Percentiles rank a stretch among this genome's conserved stretches.
Conservation (phyloP, 2,888 invertebrate species). For the Periphyllus acericola region DNA sequence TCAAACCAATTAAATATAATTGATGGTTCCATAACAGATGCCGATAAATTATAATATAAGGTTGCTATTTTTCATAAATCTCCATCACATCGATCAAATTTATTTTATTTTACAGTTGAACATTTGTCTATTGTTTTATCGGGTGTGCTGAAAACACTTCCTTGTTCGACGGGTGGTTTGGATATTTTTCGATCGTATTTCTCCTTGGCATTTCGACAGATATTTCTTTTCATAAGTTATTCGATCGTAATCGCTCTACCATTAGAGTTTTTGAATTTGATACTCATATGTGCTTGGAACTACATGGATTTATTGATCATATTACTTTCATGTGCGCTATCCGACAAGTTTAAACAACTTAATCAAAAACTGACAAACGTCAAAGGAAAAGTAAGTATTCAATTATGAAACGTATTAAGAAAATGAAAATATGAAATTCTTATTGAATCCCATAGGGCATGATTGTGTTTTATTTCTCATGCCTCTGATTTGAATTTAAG, state of each 20-base stretch:
- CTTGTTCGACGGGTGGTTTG: constrained; percentile 67
- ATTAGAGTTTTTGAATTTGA: constrained; percentile 63
- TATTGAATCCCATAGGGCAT: too few species aligned
- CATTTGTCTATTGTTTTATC: constrained; percentile 74
- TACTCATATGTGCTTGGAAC: constrained; percentile 66
- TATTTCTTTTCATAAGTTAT: constrained; percentile 64
- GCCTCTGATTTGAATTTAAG: not conserved
- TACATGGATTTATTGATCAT: constrained; percentile 66
- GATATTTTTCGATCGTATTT: constrained; percentile 67
- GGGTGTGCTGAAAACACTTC: constrained; percentile 69
- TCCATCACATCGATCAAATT: not conserved
- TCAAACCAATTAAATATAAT: too few species aligned
- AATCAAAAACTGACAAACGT: constrained; percentile 69
- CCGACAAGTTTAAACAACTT: constrained; percentile 65
- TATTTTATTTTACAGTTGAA: constrained; percentile 69
- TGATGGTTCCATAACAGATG: too few species aligned
- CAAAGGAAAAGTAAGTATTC: constrained; percentile 69
- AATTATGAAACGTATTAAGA: too few species aligned
- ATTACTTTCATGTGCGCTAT: constrained; percentile 65
- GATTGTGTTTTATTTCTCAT: too few species aligned
- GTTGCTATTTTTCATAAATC: not conserved
- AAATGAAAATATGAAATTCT: too few species aligned
- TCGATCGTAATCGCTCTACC: constrained; percentile 62
- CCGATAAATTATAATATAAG: too few species aligned
- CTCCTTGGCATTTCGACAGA: constrained; percentile 64